These are phyloP conservation scores for Aplodontia rufa DNA, from an alignment of 2,113 vertebrate species.

Conservation along the genomic window DNA sequence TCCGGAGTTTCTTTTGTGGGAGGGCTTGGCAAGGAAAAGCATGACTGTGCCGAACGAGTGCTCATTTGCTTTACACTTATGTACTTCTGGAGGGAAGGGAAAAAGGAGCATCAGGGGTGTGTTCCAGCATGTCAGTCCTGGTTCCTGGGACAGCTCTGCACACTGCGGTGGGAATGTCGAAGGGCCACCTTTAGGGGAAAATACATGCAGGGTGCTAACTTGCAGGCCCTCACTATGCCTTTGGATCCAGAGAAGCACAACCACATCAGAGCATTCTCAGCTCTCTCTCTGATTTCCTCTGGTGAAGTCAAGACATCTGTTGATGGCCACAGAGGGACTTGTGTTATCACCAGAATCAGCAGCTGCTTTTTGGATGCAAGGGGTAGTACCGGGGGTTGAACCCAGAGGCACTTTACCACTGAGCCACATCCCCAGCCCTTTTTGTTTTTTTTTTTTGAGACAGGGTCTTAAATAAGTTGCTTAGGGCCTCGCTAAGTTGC, in stretches of 20 bases:
- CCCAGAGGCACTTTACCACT: too few species aligned
- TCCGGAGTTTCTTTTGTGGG: not conserved
- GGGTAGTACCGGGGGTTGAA: not conserved
- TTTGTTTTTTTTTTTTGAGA: too few species aligned
- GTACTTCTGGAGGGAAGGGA: not conserved
- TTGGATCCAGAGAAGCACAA: not conserved
- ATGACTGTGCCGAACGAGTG: not conserved
- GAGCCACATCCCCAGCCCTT: too few species aligned
- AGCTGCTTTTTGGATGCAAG: too few species aligned
- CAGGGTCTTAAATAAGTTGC: too few species aligned
- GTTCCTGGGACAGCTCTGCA: not conserved
- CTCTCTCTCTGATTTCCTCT: not conserved
- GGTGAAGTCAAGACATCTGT: not conserved
- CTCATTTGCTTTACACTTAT: not conserved
- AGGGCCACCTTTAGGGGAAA: not conserved
- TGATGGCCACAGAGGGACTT: not conserved
- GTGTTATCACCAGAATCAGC: not conserved
- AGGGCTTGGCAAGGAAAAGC: not conserved
- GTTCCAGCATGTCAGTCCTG: not conserved
- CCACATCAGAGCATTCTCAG: not conserved
- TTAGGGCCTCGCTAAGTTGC: too few species aligned
- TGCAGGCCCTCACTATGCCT: not conserved
- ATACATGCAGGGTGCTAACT: not conserved
- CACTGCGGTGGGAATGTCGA: not conserved
- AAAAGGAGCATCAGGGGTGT: not conserved